phyloP scores from a whole-genome alignment of 2,797 vertebrate species.

The Oryzias sinensis region DNA sequence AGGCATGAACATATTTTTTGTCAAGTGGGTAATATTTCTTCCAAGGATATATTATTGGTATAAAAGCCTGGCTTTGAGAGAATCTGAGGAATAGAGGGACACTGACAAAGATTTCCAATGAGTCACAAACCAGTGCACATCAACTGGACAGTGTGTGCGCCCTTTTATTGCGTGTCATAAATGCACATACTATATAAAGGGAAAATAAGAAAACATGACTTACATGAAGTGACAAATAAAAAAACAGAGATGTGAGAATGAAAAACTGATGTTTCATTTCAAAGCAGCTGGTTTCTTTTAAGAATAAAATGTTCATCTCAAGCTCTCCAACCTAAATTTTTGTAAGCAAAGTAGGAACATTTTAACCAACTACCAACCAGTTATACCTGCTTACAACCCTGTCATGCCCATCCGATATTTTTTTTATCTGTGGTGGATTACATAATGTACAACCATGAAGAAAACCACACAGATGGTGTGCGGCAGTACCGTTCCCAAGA shows the following conservation, averaged over 20 bases:
- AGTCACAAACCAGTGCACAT: slow-evolving; percentile 40
- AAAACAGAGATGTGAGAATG: not conserved
- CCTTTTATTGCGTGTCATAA: slow-evolving; percentile 4
- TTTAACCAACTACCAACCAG: no score
- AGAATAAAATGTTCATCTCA: not conserved
- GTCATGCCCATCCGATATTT: no score
- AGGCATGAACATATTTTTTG: slow-evolving; percentile 6
- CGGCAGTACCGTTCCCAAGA: no score
- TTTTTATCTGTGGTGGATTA: no score
- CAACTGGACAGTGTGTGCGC: slow-evolving; percentile 24
- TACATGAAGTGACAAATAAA: slow-evolving; percentile 4
- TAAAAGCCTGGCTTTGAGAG: slow-evolving; percentile 18
- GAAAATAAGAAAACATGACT: not conserved
- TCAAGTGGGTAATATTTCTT: slow-evolving; percentile 7
- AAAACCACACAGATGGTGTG: no score
- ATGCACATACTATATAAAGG: slow-evolving; percentile 5
- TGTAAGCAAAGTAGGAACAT: not conserved
- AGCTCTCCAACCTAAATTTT: not conserved
- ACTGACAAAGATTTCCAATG: slow-evolving; percentile 32
- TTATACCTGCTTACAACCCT: no score
- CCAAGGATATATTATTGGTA: slow-evolving; percentile 8
- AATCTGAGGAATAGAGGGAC: slow-evolving; percentile 18
- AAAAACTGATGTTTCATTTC: not conserved
- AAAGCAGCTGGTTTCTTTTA: not conserved
- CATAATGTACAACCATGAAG: no score